Conservation (phyloP, 2,888 invertebrate species). For the Subacronicta megacephala region DNA sequence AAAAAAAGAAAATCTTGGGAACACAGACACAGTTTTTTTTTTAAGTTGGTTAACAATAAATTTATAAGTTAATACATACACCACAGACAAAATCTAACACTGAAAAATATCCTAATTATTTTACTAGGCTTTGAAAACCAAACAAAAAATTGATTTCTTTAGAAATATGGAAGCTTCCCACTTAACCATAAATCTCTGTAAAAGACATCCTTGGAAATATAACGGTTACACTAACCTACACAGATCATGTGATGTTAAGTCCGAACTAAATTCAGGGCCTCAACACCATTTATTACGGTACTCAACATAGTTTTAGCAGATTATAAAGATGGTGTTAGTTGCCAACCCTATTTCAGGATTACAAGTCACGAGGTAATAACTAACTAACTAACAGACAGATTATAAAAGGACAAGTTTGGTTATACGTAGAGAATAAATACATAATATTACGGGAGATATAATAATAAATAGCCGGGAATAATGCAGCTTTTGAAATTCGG, state of each 20-base stretch:
- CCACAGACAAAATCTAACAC: too few relatives aligned
- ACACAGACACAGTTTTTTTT: too few relatives aligned
- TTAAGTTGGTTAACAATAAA: too few relatives aligned
- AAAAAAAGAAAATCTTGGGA: too few relatives aligned
- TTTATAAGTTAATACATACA: too few relatives aligned
- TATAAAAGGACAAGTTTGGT: neutral
- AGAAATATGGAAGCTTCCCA: too few relatives aligned
- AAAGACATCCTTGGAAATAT: neutral
- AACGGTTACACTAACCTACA: neutral
- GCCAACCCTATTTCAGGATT: constrained; percentile 28
- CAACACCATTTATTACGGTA: constrained; percentile 18
- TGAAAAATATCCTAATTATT: too few relatives aligned
- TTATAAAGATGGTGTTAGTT: neutral
- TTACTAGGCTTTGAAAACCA: too few relatives aligned
- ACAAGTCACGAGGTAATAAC: constrained; percentile 24
- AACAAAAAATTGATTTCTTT: too few relatives aligned
- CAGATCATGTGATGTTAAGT: constrained; percentile 4
- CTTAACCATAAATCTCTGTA: too few relatives aligned
- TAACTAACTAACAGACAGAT: constrained; percentile 11
- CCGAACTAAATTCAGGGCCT: constrained; percentile 1
- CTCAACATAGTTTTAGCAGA: constrained; percentile 11
- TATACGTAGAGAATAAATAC: neutral
- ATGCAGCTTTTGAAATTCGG: too few relatives aligned
- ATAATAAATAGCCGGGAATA: too few relatives aligned
- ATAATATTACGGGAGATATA: neutral